Percentiles rank a stretch among this genome's conserved stretches.
Evolutionary conservation across 2,797 vertebrate genomes (phyloP).

Genomic region (Glyptemys insculpta): DNA sequence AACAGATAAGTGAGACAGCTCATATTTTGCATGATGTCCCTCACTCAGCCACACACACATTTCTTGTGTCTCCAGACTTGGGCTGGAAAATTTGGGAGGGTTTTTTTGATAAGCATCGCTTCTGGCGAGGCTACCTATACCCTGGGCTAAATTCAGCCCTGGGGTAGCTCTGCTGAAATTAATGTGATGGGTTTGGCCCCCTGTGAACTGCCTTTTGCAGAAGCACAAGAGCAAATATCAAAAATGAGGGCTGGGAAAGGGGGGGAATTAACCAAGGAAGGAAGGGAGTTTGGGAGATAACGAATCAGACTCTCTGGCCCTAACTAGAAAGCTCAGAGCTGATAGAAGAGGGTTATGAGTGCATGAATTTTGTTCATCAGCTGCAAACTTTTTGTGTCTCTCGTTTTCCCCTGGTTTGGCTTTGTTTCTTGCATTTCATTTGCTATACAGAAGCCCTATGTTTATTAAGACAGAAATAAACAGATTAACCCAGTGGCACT

Average conservation of each 20-base stretch:
- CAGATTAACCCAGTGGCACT: not conserved
- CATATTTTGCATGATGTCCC: not conserved
- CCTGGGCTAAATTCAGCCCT: not conserved
- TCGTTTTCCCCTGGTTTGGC: not conserved
- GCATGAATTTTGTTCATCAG: not conserved
- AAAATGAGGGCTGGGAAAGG: not conserved
- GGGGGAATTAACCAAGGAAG: not conserved
- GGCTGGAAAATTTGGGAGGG: not conserved
- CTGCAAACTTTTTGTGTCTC: not conserved
- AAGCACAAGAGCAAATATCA: not conserved
- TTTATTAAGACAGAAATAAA: not conserved
- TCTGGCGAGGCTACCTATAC: not conserved
- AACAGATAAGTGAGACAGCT: too few species aligned
- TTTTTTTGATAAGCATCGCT: not conserved
- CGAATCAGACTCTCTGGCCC: not conserved
- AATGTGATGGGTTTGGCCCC: not conserved
- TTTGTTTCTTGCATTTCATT: not conserved
- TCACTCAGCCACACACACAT: not conserved
- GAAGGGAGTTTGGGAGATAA: not conserved
- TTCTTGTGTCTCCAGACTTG: not conserved
- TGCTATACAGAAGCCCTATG: not conserved
- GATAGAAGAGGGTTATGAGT: not conserved
- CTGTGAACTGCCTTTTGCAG: not conserved
- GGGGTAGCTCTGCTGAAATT: not conserved
- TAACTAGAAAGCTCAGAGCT: not conserved